Percentiles rank a stretch among this genome's conserved stretches.
These are phyloP conservation scores for Xestia xanthographa DNA, from an alignment of 2,888 invertebrate species.

Conservation along the genomic window DNA sequence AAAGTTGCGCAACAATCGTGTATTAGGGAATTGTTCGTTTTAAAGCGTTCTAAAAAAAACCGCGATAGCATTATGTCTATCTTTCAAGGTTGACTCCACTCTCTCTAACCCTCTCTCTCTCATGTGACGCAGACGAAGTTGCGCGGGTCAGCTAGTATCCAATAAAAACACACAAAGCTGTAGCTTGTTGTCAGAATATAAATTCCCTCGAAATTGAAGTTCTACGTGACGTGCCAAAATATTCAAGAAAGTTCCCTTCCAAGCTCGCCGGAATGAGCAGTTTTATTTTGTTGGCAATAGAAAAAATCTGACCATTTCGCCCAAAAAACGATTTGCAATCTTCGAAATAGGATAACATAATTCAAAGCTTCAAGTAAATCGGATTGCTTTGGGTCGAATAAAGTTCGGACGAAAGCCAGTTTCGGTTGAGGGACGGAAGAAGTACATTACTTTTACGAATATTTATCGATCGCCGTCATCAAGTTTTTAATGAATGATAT, in stretches of 20 bases:
- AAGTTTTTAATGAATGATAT: background rate
- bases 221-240: constrained; percentile 27
- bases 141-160: too few species aligned
- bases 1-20: too few species aligned
- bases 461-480: background rate
- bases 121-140: too few species aligned
- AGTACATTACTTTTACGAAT: constrained; percentile 6
- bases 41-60: too few species aligned
- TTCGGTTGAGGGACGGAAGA: constrained; percentile 12
- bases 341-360: constrained; percentile 58
- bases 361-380: constrained; percentile 57
- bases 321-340: constrained; percentile 52
- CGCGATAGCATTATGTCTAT: too few species aligned
- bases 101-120: too few species aligned
- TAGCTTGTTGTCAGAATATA: constrained; percentile 6
- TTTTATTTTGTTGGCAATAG: constrained; percentile 43
- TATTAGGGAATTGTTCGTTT: too few species aligned
- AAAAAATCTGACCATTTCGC: constrained; percentile 36
- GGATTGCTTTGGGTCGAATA: constrained; percentile 58
- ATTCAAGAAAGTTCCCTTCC: constrained; percentile 19
- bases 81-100: too few species aligned
- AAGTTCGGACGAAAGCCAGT: constrained; percentile 41
- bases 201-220: constrained; percentile 24
- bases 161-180: constrained; percentile 16
- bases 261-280: constrained; percentile 21